Conservation (phyloP, 2,888 invertebrate genomes). For the Linyphia triangularis region DNA sequence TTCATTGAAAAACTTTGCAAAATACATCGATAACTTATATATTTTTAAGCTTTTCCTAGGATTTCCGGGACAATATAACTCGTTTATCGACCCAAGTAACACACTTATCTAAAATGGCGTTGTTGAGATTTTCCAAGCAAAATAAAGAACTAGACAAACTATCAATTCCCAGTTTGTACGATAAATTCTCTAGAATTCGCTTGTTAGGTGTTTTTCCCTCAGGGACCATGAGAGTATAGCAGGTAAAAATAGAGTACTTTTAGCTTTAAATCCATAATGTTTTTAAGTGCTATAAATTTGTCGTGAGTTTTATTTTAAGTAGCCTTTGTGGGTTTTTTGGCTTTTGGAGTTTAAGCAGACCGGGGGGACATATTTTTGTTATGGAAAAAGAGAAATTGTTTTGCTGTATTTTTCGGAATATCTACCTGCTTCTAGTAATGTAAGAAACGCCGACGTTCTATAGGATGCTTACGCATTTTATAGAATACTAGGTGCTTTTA, state of each 20-base stretch:
- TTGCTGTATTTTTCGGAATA: not conserved
- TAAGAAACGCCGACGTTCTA: too few relatives aligned
- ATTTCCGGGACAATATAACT: not conserved
- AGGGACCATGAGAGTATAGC: not conserved
- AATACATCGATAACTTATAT: not conserved
- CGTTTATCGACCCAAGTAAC: slow-evolving; percentile 18
- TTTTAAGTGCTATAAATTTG: not conserved
- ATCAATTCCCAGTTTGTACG: slow-evolving; percentile 34
- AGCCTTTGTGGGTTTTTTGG: not conserved
- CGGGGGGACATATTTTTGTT: too few relatives aligned
- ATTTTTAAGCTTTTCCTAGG: not conserved
- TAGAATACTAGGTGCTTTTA: too few relatives aligned
- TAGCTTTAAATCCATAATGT: slow-evolving; percentile 2
- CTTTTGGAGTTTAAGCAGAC: not conserved
- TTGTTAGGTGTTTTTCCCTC: not conserved
- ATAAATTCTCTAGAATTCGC: slow-evolving; percentile 21
- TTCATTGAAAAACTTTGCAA: too few relatives aligned
- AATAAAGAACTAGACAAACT: slow-evolving; percentile 36
- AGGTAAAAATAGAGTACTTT: not conserved
- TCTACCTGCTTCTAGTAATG: too few relatives aligned
- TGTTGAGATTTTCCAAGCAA: slow-evolving; percentile 22
- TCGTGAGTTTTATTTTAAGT: not conserved
- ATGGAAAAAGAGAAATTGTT: too few relatives aligned
- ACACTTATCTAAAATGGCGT: not conserved
- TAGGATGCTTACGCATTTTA: too few relatives aligned